phyloP scores from a whole-genome alignment of 2,888 invertebrate species.

The Tachina fera region DNA sequence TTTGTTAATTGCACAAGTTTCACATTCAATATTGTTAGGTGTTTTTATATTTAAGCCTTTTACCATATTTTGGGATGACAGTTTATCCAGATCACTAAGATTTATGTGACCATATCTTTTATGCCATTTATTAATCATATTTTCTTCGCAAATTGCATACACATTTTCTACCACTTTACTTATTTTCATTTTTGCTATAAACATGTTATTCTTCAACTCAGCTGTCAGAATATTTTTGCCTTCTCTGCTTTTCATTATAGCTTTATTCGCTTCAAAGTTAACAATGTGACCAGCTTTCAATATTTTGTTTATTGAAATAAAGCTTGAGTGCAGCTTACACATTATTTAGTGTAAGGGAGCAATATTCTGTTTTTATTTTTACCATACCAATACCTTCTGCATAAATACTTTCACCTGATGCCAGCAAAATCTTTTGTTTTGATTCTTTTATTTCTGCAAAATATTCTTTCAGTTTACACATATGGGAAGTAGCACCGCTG shows the following conservation, averaged over 20 bases:
- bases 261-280: constrained; percentile 3
- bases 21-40: neutral
- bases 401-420: too few relatives aligned
- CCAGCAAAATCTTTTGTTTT: too few relatives aligned
- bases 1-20: neutral
- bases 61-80: neutral
- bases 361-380: neutral
- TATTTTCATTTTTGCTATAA: neutral
- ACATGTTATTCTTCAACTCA: neutral
- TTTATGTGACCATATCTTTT: too few relatives aligned
- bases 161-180: too few relatives aligned
- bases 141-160: too few relatives aligned
- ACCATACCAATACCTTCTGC: too few relatives aligned
- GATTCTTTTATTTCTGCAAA: too few relatives aligned
- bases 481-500: too few relatives aligned
- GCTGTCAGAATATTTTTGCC: constrained; percentile 4
- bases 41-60: neutral
- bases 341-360: neutral
- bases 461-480: too few relatives aligned
- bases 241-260: neutral
- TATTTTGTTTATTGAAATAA: constrained; percentile 3
- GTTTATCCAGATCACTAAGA: too few relatives aligned
- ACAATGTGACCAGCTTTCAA: constrained; percentile 8
- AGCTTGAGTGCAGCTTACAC: neutral
- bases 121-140: too few relatives aligned